phyloP scores from a whole-genome alignment of 2,113 vertebrate species.

The Pterophyllum scalare region DNA sequence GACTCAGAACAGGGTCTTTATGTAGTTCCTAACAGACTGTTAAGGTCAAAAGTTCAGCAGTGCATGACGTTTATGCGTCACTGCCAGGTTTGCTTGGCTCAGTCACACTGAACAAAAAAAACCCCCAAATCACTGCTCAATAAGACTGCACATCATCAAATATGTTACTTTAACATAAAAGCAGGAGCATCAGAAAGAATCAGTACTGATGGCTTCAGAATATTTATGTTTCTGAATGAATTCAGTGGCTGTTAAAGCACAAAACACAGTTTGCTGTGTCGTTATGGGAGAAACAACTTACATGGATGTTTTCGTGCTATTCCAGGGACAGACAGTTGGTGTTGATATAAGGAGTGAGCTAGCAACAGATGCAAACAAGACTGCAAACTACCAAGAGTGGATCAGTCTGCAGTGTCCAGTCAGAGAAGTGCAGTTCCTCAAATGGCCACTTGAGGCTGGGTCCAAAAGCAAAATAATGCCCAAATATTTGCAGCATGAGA shows the following conservation, averaged over 20 bases:
- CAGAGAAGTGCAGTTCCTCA: not conserved
- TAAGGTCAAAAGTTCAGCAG: slow-evolving; percentile 54
- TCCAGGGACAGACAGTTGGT: not conserved
- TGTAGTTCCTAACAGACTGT: slow-evolving; percentile 15
- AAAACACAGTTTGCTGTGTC: not conserved
- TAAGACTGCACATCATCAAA: slow-evolving; percentile 10
- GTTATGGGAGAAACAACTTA: not conserved
- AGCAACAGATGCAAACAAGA: not conserved
- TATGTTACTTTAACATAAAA: not conserved
- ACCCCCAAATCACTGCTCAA: slow-evolving; percentile 11
- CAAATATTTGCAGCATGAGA: not conserved
- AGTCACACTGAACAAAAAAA: slow-evolving; percentile 11
- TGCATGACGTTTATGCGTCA: slow-evolving; percentile 26
- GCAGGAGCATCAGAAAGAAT: accelerated
- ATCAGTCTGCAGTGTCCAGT: not conserved
- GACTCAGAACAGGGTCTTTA: slow-evolving; percentile 25
- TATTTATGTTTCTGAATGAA: no score
- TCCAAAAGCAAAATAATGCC: accelerated
- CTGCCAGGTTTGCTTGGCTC: slow-evolving; percentile 39
- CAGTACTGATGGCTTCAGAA: not conserved
- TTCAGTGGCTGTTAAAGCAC: no score
- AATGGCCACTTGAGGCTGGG: not conserved
- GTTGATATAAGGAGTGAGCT: not conserved
- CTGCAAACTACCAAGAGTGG: not conserved
- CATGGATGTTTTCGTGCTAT: not conserved